Evolutionary conservation across 92 coral and sea anemone genomes (phyloP).

Genomic region (Siderastrea radians): DNA sequence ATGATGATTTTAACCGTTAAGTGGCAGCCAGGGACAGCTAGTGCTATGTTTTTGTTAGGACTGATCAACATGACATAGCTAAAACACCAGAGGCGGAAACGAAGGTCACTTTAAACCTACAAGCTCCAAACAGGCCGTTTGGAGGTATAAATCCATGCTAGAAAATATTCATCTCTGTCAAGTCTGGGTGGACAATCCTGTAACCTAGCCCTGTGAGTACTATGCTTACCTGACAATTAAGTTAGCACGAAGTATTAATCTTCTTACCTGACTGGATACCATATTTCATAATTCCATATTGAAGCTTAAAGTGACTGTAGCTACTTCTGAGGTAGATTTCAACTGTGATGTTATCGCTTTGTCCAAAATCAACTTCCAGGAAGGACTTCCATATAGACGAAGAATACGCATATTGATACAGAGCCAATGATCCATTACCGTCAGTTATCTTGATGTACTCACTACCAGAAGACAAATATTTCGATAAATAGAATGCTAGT

Average conservation of each 20-base stretch:
- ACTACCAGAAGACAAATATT: background rate
- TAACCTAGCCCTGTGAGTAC: background rate
- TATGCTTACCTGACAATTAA: too few species aligned
- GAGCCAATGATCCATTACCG: background rate
- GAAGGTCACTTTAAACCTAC: too few species aligned
- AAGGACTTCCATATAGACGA: background rate
- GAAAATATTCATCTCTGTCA: too few species aligned
- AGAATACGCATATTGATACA: background rate
- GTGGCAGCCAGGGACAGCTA: too few species aligned
- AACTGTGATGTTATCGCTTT: background rate
- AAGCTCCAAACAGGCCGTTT: too few species aligned
- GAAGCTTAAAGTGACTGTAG: conserved; percentile 10
- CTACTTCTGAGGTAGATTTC: background rate
- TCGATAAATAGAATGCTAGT: too few species aligned
- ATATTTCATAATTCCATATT: conserved; percentile 6
- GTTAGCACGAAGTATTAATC: background rate
- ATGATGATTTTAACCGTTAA: too few species aligned
- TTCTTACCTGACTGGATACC: conserved; percentile 4
- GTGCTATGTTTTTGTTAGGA: too few species aligned
- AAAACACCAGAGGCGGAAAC: too few species aligned
- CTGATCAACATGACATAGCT: too few species aligned
- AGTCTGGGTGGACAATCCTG: too few species aligned
- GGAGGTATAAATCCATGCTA: too few species aligned
- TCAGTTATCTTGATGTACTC: background rate
- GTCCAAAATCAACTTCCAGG: conserved; percentile 7